These are phyloP conservation scores for Hydrotaea cyrtoneurina DNA, from an alignment of 2,888 invertebrate species.

Conservation along the genomic window DNA sequence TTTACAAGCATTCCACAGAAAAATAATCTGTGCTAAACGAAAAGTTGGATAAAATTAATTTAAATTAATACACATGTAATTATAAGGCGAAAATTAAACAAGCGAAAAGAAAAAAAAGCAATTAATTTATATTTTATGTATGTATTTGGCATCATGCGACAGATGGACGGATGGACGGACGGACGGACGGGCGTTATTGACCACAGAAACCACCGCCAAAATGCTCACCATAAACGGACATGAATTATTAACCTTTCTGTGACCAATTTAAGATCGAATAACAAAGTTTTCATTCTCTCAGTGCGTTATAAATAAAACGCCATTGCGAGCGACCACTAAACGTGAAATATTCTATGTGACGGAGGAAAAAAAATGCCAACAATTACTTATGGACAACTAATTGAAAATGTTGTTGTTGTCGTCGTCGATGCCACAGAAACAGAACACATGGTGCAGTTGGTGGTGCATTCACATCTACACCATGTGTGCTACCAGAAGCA, in stretches of 20 bases:
- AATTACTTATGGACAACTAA: slow-evolving; percentile 40
- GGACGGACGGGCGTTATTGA: neutral
- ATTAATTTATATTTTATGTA: slow-evolving; percentile 1
- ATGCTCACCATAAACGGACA: slow-evolving; percentile 3
- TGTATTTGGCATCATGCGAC: neutral
- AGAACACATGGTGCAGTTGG: neutral
- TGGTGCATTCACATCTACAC: neutral
- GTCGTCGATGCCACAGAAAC: neutral
- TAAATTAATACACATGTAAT: neutral
- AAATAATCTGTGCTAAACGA: neutral
- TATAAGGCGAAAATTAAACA: neutral
- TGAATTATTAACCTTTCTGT: slow-evolving; percentile 19
- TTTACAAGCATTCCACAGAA: neutral
- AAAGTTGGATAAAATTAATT: slow-evolving; percentile 1
- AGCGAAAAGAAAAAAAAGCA: neutral
- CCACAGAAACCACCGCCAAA: neutral
- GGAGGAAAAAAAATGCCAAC: slow-evolving; percentile 17
- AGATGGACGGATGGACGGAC: neutral
- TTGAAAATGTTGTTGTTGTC: slow-evolving; percentile 31
- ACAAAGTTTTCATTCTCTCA: slow-evolving; percentile 23
- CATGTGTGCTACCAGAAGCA: no score
- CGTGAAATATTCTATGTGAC: neutral
- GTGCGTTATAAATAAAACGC: neutral
- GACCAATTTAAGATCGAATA: slow-evolving; percentile 19
- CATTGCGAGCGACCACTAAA: neutral